Evolutionary conservation across 2,797 vertebrate species (phyloP).

Genomic region (Xiphophorus birchmanni): DNA sequence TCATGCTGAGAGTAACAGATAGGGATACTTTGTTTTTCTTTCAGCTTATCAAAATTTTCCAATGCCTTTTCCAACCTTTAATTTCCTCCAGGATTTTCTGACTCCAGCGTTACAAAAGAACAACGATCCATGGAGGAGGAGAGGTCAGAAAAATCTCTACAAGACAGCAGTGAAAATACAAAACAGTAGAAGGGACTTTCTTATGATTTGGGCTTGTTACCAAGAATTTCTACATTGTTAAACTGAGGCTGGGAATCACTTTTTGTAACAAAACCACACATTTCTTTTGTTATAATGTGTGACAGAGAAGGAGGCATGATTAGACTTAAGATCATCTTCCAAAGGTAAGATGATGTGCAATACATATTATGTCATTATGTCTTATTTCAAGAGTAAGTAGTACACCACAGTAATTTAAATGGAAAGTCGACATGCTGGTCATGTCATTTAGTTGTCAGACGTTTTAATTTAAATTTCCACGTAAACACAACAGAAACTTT

Average conservation of each 20-base stretch:
- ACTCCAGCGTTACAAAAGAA: slow-evolving; percentile 84
- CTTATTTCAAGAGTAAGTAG: slow-evolving; percentile 59
- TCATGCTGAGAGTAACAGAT: slow-evolving; percentile 38
- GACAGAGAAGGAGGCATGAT: background rate
- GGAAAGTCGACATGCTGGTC: slow-evolving; percentile 76
- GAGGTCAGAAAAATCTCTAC: slow-evolving; percentile 51
- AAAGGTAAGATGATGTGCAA: slow-evolving; percentile 56
- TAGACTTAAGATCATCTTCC: slow-evolving; percentile 46
- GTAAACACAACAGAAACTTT: slow-evolving; percentile 27
- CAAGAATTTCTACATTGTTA: slow-evolving; percentile 20
- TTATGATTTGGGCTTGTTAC: slow-evolving; percentile 16
- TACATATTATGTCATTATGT: slow-evolving; percentile 44
- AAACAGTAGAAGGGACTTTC: slow-evolving; percentile 47
- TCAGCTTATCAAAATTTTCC: slow-evolving; percentile 39
- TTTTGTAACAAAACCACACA: slow-evolving; percentile 42
- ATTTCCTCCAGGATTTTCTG: slow-evolving; percentile 83
- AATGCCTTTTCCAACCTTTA: slow-evolving; percentile 45
- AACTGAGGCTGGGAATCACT: slow-evolving; percentile 33
- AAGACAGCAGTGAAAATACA: slow-evolving; percentile 38
- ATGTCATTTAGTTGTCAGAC: slow-evolving; percentile 62
- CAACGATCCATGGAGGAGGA: slow-evolving; percentile 79
- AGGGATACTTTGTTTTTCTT: slow-evolving; percentile 32
- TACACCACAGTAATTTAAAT: slow-evolving; percentile 61
- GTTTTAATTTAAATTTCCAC: slow-evolving; percentile 66
- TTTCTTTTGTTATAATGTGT: slow-evolving; percentile 17